A percentile compares a stretch with the other conserved stretches of the same genome.
Conservation (phyloP, 1,140 invertebrate species). For the Hyles vespertilio region DNA sequence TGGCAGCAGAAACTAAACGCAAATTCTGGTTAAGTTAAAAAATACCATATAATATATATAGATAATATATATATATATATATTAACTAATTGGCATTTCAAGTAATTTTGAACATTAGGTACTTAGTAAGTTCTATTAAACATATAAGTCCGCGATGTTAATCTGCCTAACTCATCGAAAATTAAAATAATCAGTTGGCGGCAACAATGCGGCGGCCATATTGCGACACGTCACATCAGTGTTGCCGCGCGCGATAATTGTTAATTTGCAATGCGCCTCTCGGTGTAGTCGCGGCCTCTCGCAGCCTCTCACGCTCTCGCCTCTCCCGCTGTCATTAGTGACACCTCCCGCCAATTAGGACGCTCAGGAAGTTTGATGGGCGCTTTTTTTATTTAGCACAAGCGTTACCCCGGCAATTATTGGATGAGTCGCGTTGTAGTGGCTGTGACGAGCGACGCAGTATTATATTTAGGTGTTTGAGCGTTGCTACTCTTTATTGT, state of each 20-base stretch:
- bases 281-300: constrained; percentile 12
- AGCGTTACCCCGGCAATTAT: constrained; percentile 52
- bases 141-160: neutral
- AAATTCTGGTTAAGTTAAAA: too few relatives aligned
- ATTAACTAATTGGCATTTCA: too few relatives aligned
- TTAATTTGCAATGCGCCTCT: constrained; percentile 53
- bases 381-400: constrained; percentile 53
- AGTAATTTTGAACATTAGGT: too few relatives aligned
- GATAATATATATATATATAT: too few relatives aligned
- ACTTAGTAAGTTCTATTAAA: too few relatives aligned
- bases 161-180: constrained; percentile 33
- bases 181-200: constrained; percentile 44
- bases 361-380: constrained; percentile 57
- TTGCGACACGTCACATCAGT: constrained; percentile 56
- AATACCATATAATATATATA: too few relatives aligned
- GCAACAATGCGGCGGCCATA: constrained; percentile 63
- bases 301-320: constrained; percentile 35
- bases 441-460: constrained; percentile 11
- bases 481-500: constrained; percentile 18
- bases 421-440: constrained; percentile 45
- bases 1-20: too few relatives aligned
- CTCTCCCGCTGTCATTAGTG: constrained; percentile 66
- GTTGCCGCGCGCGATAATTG: constrained; percentile 72
- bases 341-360: constrained; percentile 72
- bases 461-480: constrained; percentile 22